These are phyloP conservation scores for Aporrectodea caliginosa DNA, from an alignment of 1,140 invertebrate species.

Conservation along the genomic window DNA sequence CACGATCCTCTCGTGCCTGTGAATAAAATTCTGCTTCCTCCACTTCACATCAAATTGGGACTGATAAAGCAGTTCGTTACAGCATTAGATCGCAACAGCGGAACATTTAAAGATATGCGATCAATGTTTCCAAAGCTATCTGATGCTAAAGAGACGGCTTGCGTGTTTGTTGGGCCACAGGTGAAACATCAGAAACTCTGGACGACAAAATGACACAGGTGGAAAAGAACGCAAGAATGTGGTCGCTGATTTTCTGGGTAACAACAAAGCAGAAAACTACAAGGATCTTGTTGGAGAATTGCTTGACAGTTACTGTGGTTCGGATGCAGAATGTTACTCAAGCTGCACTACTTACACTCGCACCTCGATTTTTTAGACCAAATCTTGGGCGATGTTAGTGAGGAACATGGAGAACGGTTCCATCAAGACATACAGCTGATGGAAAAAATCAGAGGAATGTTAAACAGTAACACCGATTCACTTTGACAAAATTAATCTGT, in stretches of 20 bases:
- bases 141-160: conserved; percentile 35
- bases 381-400: conserved; percentile 45
- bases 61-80: conserved; percentile 24
- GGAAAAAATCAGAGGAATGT: no score
- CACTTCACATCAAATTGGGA: conserved; percentile 36
- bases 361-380: conserved; percentile 51
- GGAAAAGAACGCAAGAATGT: conserved; percentile 33
- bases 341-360: conserved; percentile 51
- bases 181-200: conserved; percentile 37
- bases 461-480: no score
- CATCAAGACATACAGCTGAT: no score
- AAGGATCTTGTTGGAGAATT: conserved; percentile 30
- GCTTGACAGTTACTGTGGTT: conserved; percentile 30
- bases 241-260: conserved; percentile 32
- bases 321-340: conserved; percentile 35
- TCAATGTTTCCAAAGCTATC: conserved; percentile 35
- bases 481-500: no score
- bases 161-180: conserved; percentile 39
- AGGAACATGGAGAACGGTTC: conserved; percentile 52
- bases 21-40: conserved; percentile 30
- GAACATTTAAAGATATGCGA: conserved; percentile 33
- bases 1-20: conserved; percentile 38
- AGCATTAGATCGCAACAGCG: conserved; percentile 31
- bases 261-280: conserved; percentile 35
- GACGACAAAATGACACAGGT: conserved; percentile 5